Conservation (phyloP, 1,140 invertebrate species). For the Apis florea region DNA sequence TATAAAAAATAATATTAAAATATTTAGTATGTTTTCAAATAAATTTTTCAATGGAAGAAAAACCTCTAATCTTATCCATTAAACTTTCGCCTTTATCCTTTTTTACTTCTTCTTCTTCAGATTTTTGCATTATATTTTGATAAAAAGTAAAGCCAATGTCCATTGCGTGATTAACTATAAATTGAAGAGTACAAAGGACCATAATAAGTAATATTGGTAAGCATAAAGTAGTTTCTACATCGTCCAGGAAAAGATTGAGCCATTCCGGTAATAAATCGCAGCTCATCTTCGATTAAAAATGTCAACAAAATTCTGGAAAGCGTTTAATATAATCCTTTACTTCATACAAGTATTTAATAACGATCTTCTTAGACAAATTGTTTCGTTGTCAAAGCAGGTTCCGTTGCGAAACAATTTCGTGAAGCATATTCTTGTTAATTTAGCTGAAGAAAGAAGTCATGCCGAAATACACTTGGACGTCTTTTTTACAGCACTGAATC, state of each 20-base stretch:
- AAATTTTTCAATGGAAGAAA: background rate
- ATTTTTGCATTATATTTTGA: slow-evolving; percentile 38
- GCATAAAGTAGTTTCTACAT: slow-evolving; percentile 65
- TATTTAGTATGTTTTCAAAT: background rate
- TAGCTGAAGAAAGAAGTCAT: slow-evolving; percentile 7
- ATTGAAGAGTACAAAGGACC: slow-evolving; percentile 66
- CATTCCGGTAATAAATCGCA: slow-evolving; percentile 60
- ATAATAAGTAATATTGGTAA: slow-evolving; percentile 68
- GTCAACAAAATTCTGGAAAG: background rate
- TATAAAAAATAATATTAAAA: background rate
- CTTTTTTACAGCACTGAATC: background rate
- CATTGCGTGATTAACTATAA: slow-evolving; percentile 61
- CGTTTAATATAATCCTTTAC: background rate
- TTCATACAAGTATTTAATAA: too few species aligned
- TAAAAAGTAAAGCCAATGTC: slow-evolving; percentile 59
- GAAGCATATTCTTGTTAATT: slow-evolving; percentile 45
- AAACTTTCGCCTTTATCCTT: slow-evolving; percentile 5
- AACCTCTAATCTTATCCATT: slow-evolving; percentile 49
- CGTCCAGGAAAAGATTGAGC: slow-evolving; percentile 65
- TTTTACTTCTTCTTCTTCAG: background rate
- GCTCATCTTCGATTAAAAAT: slow-evolving; percentile 28
- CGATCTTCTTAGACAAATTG: too few species aligned
- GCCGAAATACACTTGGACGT: slow-evolving; percentile 35
- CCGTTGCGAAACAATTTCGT: slow-evolving; percentile 14
- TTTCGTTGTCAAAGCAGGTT: background rate